A percentile compares a stretch with the other conserved stretches of the same genome.
phyloP scores from a whole-genome alignment of 30 jellyfish, hydroid and myxozoan species.

The Aurelia sp. region DNA sequence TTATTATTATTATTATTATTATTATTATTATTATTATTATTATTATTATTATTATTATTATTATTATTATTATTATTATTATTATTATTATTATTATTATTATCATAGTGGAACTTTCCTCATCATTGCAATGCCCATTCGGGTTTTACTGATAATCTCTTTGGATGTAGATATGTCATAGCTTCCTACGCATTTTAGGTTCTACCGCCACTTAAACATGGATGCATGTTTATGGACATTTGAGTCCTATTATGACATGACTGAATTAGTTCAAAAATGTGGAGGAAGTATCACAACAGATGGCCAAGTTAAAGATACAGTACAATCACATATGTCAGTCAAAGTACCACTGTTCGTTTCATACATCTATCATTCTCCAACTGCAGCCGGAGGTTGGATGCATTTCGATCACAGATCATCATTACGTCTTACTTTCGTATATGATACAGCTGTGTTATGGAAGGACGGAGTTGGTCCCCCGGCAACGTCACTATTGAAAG shows the following conservation, averaged over 20 bases:
- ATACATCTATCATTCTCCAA: constrained; percentile 88
- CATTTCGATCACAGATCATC: constrained; percentile 90
- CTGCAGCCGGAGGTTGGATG: constrained; percentile 92
- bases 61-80: no score
- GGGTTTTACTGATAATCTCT: no score
- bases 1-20: no score
- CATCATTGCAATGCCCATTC: background rate
- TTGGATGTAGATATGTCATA: no score
- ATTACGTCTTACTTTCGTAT: constrained; percentile 83
- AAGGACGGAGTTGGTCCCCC: constrained; percentile 96
- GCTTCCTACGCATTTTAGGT: constrained; percentile 33
- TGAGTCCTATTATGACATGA: constrained; percentile 92
- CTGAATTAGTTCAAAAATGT: constrained; percentile 90
- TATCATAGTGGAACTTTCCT: background rate
- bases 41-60: no score
- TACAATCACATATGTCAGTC: constrained; percentile 89
- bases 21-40: no score
- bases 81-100: no score
- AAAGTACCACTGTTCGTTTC: constrained; percentile 93
- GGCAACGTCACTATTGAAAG: constrained; percentile 76
- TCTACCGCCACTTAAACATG: constrained; percentile 84
- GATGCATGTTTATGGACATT: constrained; percentile 98
- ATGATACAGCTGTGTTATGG: constrained; percentile 95
- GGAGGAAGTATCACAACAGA: constrained; percentile 93
- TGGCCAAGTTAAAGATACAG: constrained; percentile 86